These are phyloP conservation scores for Drosophila navojoa DNA, from an alignment of 1,140 invertebrate species.

Conservation along the genomic window DNA sequence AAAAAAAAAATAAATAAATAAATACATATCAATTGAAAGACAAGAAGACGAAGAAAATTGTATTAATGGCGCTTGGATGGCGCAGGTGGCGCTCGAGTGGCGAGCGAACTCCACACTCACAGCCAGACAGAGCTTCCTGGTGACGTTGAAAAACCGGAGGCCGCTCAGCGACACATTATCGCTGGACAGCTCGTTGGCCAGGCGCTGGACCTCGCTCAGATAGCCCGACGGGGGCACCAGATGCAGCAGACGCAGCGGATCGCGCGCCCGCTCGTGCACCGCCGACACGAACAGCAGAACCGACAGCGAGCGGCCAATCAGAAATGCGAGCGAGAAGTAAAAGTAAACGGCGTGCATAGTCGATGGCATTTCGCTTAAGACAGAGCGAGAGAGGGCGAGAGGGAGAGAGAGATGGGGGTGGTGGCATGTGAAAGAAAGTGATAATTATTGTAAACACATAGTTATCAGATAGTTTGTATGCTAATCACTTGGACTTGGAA, in stretches of 20 bases:
- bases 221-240: slow-evolving; percentile 85
- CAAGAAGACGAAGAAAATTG: neutral
- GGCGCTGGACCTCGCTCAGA: slow-evolving; percentile 85
- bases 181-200: slow-evolving; percentile 85
- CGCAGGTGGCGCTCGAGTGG: slow-evolving; percentile 6
- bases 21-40: too few relatives aligned
- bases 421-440: too few relatives aligned
- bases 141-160: slow-evolving; percentile 87
- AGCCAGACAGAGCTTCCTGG: slow-evolving; percentile 86
- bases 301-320: slow-evolving; percentile 85
- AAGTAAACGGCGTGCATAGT: slow-evolving; percentile 85
- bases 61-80: slow-evolving; percentile 17
- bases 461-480: too few relatives aligned
- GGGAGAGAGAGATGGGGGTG: neutral
- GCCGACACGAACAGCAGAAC: slow-evolving; percentile 86
- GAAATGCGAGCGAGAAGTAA: slow-evolving; percentile 87
- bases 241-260: slow-evolving; percentile 85
- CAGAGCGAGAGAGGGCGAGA: neutral
- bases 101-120: slow-evolving; percentile 29
- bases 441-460: too few relatives aligned
- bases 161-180: slow-evolving; percentile 86
- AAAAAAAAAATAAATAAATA: neutral
- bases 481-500: too few relatives aligned
- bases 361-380: slow-evolving; percentile 70
- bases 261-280: slow-evolving; percentile 86